Percentiles rank a stretch among this genome's conserved stretches.
Evolutionary conservation across 37 sponge, comb jelly and placozoan species (phyloP).

Genomic region (Theonella swinhoei): DNA sequence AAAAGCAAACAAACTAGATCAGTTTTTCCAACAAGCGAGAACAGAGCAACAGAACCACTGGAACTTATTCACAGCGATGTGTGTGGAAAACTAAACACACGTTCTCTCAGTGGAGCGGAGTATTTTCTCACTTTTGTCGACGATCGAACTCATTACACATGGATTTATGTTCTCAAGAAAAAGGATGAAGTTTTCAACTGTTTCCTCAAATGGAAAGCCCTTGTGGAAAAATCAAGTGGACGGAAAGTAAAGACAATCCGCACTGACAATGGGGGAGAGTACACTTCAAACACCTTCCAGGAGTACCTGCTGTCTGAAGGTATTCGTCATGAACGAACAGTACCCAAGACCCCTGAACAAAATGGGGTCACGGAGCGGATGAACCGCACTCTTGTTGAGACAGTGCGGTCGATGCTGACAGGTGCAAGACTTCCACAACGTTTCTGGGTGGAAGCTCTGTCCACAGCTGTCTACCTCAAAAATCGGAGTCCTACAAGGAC

Average conservation of each 20-base stretch:
- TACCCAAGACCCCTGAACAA: constrained; percentile 27
- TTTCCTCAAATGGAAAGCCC: not conserved
- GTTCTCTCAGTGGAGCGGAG: no score
- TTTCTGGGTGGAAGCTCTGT: constrained; percentile 48
- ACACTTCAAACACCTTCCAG: constrained; percentile 45
- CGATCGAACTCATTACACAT: not conserved
- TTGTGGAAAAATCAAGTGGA: not conserved
- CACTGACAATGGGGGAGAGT: constrained; percentile 58
- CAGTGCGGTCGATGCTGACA: constrained; percentile 41
- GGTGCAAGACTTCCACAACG: constrained; percentile 38
- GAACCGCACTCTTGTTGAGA: constrained; percentile 46
- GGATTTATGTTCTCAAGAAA: constrained; percentile 17
- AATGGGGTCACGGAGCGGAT: constrained; percentile 5
- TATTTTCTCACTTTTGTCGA: not conserved
- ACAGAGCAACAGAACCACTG: no score
- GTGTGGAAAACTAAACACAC: no score
- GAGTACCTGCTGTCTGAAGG: constrained; percentile 21
- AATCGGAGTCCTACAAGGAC: constrained; percentile 53
- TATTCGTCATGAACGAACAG: constrained; percentile 37
- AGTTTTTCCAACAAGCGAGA: no score
- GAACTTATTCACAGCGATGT: no score
- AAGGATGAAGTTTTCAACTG: constrained; percentile 20
- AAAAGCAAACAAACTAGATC: no score
- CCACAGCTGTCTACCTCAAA: constrained; percentile 12
- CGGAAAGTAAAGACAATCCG: constrained; percentile 24